Conservation (phyloP, 2,113 vertebrate genomes). For the Picathartes gymnocephalus region DNA sequence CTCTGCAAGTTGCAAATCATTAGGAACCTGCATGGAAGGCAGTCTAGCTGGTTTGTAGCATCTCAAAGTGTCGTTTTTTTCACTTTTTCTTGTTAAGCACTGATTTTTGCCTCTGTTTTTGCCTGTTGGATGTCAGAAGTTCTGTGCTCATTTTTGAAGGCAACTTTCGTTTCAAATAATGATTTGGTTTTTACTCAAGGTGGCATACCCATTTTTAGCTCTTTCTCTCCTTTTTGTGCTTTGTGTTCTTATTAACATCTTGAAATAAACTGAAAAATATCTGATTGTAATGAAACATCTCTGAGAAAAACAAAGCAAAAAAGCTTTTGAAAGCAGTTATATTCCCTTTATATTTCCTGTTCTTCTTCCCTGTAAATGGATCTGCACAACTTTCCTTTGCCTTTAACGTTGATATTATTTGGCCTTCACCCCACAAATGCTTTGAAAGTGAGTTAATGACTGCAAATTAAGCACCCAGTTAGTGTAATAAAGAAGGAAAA, state of each 20-base stretch:
- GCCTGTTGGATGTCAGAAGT: neutral
- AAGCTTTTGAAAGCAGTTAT: neutral
- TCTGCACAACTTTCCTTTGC: neutral
- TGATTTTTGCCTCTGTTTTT: neutral
- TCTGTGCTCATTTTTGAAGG: neutral
- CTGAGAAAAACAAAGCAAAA: neutral
- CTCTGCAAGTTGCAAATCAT: neutral
- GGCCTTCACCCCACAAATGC: neutral
- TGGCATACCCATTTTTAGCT: neutral
- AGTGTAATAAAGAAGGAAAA: neutral
- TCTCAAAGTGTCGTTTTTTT: neutral
- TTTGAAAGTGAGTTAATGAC: neutral
- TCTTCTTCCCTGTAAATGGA: neutral
- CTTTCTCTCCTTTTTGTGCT: neutral
- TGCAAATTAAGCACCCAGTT: neutral
- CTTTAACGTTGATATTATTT: neutral
- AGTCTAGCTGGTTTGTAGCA: neutral
- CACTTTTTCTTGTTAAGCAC: neutral
- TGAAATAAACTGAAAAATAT: neutral
- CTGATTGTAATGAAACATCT: neutral
- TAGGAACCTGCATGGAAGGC: neutral
- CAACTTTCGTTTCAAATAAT: neutral
- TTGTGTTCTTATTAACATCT: neutral
- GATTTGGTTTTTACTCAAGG: neutral
- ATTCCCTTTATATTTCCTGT: neutral